Evolutionary conservation across 2,113 vertebrate genomes (phyloP), one percentile per base, ranked within the genome.

Genomic region (Gallinago paraguaiae): DNA sequence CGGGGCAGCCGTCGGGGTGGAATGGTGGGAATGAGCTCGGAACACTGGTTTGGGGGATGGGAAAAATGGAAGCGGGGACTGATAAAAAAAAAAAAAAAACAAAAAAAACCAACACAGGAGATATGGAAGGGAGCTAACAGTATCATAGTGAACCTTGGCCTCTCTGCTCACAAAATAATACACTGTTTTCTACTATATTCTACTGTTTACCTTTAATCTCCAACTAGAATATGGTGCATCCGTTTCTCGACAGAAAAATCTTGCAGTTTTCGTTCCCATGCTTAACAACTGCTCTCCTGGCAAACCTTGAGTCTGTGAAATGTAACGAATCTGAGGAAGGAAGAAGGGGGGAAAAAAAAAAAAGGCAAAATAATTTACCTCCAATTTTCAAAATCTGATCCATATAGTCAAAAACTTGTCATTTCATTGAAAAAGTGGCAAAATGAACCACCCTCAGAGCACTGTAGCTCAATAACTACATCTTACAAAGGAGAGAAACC

Each of bases 271-370:
- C 11, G 99, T 99, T 96, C 99, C 99, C 92, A 98, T 97, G 94
- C 99, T 99, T 97, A 99, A 96, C 94, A 99, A 97, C 92, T 99
- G 99, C 81, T 99, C 99, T 95, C 98, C 98, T 33, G 99, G 99
- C 91, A 98, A 98, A 92, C 99, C 99, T 98, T 99, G 99, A 70
- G 99, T 99, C 98, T 99, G 99, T 86, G 99, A 99, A 98, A 99
- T 99, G 97, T 99, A 99, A 98, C 99, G 99, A 98, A 99, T 99
- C 99, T 99, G 98, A 85, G 70, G 51, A 96, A 93, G 60, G 20
- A 84, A 70, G 83, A 0, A 57, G 39, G 39, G 39, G 39, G 39
- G 11, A 46, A 7, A 61, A 35, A 46, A 35, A 37, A 11, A 46
- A 16, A 69, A 7, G 30, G 39, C 25, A 69, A 90, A 90, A 82